Evolutionary conservation across 2,113 vertebrate species (phyloP).

Genomic region (Austrofundulus limnaeus): DNA sequence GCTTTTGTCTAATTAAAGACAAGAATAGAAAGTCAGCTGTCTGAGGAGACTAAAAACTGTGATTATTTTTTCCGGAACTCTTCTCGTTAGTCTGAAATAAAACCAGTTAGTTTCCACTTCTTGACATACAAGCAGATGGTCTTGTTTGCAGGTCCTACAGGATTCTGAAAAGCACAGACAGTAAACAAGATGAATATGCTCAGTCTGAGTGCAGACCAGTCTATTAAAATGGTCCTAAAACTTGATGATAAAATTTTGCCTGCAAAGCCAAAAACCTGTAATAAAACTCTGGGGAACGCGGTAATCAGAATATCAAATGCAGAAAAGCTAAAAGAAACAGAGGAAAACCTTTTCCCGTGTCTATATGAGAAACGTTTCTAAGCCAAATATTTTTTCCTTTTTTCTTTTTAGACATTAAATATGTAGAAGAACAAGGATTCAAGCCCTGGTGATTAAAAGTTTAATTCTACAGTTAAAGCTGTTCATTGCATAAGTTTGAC

Average conservation of each 20-base stretch:
- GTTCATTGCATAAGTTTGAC: no score
- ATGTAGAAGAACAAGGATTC: not conserved
- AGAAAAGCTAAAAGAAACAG: conserved; percentile 10
- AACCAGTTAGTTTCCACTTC: conserved; percentile 24
- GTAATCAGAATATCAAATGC: conserved; percentile 15
- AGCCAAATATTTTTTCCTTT: conserved; percentile 17
- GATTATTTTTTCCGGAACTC: conserved; percentile 33
- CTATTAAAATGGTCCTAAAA: conserved; percentile 33
- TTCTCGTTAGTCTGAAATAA: conserved; percentile 20
- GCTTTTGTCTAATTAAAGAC: conserved; percentile 23
- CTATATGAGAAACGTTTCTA: conserved; percentile 31
- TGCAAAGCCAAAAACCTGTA: conserved; percentile 17
- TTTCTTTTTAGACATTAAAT: not conserved
- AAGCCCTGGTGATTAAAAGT: no score
- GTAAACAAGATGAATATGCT: conserved; percentile 46
- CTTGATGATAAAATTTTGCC: conserved; percentile 25
- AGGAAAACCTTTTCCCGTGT: conserved; percentile 9
- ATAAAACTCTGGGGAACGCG: conserved; percentile 20
- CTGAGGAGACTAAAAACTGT: conserved; percentile 19
- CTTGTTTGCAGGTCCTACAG: conserved; percentile 11
- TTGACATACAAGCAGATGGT: conserved; percentile 45
- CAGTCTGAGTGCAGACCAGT: conserved; percentile 26
- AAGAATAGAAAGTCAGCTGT: conserved; percentile 11
- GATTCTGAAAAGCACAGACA: conserved; percentile 26
- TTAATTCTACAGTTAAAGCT: no score